Percentiles rank a stretch among this genome's conserved stretches.
phyloP scores from a whole-genome alignment of 2,888 invertebrate species.

The Pheosia gnoma region DNA sequence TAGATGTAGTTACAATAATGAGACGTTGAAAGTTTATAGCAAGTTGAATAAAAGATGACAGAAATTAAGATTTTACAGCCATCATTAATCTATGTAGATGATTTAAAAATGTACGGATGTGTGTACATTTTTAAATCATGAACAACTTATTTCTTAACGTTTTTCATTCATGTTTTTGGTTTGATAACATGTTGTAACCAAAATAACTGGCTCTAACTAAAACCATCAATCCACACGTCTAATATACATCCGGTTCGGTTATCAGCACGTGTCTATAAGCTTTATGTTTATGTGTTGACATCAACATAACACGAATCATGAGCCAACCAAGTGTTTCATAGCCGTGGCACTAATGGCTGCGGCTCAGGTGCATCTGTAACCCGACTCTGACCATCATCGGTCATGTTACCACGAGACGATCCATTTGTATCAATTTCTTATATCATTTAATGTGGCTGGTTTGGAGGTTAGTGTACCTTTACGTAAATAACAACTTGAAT shows the following conservation, averaged over 20 bases:
- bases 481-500: slow-evolving; percentile 6
- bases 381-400: slow-evolving; percentile 49
- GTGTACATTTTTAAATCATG: no score
- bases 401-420: slow-evolving; percentile 48
- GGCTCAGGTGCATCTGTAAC: slow-evolving; percentile 50
- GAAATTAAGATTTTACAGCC: not conserved
- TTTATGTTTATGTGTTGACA: slow-evolving; percentile 9
- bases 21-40: not conserved
- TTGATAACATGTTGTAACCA: not conserved
- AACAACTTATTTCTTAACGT: no score
- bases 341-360: slow-evolving; percentile 14
- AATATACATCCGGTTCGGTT: slow-evolving; percentile 17
- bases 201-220: not conserved
- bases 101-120: no score
- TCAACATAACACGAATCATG: slow-evolving; percentile 28
- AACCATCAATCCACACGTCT: slow-evolving; percentile 18
- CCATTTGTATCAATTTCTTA: slow-evolving; percentile 43
- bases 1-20: not conserved
- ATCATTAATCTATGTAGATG: no score
- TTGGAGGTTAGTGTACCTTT: slow-evolving; percentile 27
- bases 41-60: not conserved
- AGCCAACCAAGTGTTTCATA: slow-evolving; percentile 18
- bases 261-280: slow-evolving; percentile 37
- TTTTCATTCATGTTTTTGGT: no score
- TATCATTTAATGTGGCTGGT: slow-evolving; percentile 6